These are phyloP conservation scores for Pitangus sulphuratus DNA, from an alignment of 2,797 vertebrate genomes.

Conservation along the genomic window DNA sequence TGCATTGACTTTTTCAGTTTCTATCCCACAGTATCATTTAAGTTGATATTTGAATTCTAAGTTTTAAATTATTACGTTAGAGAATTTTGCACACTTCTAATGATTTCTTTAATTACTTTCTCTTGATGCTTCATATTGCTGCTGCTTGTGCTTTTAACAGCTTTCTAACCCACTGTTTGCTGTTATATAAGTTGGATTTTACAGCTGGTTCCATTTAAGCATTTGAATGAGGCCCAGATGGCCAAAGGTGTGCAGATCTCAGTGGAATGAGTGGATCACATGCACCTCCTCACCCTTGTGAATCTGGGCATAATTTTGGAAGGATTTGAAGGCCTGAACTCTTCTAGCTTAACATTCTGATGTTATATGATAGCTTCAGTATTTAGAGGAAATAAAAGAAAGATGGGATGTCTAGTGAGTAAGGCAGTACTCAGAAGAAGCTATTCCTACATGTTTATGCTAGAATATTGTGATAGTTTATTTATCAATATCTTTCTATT, in stretches of 20 bases:
- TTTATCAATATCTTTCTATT: constrained; percentile 72
- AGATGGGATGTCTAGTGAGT: not conserved
- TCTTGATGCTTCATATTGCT: not conserved
- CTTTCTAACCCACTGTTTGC: constrained; percentile 60
- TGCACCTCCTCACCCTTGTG: not conserved
- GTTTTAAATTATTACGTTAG: not conserved
- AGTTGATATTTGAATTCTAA: not conserved
- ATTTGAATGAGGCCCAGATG: not conserved
- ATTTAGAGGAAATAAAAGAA: not conserved
- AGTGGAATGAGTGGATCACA: not conserved
- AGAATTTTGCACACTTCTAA: not conserved
- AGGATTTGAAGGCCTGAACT: not conserved
- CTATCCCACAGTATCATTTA: not conserved
- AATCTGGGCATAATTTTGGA: not conserved
- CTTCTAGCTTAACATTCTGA: not conserved
- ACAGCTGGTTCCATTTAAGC: not conserved
- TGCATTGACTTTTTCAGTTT: not conserved
- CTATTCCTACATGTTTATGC: constrained; percentile 54
- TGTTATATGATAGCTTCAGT: not conserved
- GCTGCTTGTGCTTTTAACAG: constrained; percentile 40
- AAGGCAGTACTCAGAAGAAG: constrained; percentile 16
- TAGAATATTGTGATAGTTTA: constrained; percentile 72
- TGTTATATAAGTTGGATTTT: not conserved
- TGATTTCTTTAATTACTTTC: not conserved
- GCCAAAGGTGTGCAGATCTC: not conserved